Evolutionary conservation across 1,140 invertebrate species (phyloP).

Genomic region (Drosophila pruinosa): DNA sequence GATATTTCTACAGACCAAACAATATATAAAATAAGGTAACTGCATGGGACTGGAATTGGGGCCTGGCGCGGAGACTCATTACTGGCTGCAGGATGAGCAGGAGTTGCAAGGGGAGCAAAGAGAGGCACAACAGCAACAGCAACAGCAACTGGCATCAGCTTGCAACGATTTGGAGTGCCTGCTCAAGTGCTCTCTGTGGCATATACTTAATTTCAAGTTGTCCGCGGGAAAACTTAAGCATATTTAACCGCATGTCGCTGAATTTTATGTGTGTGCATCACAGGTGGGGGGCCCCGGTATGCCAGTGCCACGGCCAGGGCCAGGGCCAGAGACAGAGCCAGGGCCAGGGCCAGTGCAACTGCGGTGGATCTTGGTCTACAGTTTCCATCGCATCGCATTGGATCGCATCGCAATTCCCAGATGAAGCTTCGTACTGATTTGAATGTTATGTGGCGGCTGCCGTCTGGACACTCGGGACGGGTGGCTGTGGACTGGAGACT

Average conservation of each 20-base stretch:
- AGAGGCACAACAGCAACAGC: neutral
- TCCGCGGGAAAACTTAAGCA: slow-evolving; percentile 78
- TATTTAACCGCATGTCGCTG: slow-evolving; percentile 79
- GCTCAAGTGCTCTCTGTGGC: slow-evolving; percentile 41
- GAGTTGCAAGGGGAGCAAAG: neutral
- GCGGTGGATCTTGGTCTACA: slow-evolving; percentile 12
- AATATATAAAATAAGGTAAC: slow-evolving; percentile 77
- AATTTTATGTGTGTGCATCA: slow-evolving; percentile 41
- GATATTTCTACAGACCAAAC: slow-evolving; percentile 75
- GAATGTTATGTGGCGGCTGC: slow-evolving; percentile 40
- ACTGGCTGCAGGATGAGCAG: neutral
- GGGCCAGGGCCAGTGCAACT: slow-evolving; percentile 18
- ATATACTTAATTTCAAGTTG: slow-evolving; percentile 78
- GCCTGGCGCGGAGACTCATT: slow-evolving; percentile 15
- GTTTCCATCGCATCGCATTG: too few species aligned
- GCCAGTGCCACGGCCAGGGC: neutral
- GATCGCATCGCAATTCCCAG: slow-evolving; percentile 6
- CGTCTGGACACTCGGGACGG: slow-evolving; percentile 14
- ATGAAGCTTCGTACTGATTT: slow-evolving; percentile 48
- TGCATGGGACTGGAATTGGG: slow-evolving; percentile 32
- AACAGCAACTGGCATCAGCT: slow-evolving; percentile 18
- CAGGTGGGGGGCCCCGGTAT: slow-evolving; percentile 17
- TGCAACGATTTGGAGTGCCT: slow-evolving; percentile 13
- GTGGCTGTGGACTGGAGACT: neutral
- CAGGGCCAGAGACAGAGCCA: neutral